A percentile compares a stretch with the other conserved stretches of the same genome.
phyloP scores from a whole-genome alignment of 2,888 invertebrate species.

The Lepidochrysops patricia region DNA sequence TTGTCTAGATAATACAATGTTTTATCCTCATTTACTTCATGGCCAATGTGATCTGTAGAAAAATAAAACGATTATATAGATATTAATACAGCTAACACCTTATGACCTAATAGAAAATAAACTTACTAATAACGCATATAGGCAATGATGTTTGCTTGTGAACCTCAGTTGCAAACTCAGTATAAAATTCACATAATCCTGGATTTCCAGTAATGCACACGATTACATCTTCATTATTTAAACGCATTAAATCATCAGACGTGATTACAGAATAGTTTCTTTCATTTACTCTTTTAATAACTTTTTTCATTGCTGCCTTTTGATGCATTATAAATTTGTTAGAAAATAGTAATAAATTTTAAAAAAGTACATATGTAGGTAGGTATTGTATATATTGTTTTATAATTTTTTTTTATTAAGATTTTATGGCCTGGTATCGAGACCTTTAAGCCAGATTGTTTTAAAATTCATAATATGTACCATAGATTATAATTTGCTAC shows the following conservation, averaged over 20 bases:
- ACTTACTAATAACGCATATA: slow-evolving; percentile 84
- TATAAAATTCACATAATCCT: slow-evolving; percentile 87
- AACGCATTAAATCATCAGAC: slow-evolving; percentile 79
- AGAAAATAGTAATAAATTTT: too few relatives aligned
- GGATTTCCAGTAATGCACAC: slow-evolving; percentile 91
- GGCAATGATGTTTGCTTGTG: slow-evolving; percentile 78
- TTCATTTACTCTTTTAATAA: slow-evolving; percentile 66
- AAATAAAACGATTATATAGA: background rate
- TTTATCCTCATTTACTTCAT: slow-evolving; percentile 63
- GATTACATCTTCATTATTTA: slow-evolving; percentile 76
- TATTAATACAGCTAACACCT: slow-evolving; percentile 15
- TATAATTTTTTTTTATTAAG: too few relatives aligned
- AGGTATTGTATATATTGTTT: too few relatives aligned
- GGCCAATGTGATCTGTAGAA: slow-evolving; percentile 81
- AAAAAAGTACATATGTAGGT: too few relatives aligned
- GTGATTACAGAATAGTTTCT: slow-evolving; percentile 83
- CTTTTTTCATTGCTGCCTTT: slow-evolving; percentile 31
- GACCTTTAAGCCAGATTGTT: too few relatives aligned
- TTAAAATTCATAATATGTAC: too few relatives aligned
- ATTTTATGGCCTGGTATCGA: too few relatives aligned
- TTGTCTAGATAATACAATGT: slow-evolving; percentile 62
- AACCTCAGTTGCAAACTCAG: slow-evolving; percentile 80
- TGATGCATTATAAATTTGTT: background rate
- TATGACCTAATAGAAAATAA: background rate
- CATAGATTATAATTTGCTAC: too few relatives aligned